phyloP scores from a whole-genome alignment of 2,113 vertebrate species.

The Calypte anna region DNA sequence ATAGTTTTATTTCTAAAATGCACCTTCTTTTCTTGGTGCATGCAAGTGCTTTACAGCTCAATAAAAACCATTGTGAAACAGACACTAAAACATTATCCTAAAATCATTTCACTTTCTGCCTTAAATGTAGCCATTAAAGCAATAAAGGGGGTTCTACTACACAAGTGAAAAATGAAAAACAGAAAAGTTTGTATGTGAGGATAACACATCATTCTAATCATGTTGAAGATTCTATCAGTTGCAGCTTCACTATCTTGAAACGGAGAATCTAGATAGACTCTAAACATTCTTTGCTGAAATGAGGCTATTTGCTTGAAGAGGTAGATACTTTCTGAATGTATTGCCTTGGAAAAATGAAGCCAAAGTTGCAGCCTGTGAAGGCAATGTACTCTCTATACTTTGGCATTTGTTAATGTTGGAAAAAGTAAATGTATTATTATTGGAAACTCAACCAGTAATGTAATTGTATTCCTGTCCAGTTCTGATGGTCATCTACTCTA shows the following conservation, averaged over 20 bases:
- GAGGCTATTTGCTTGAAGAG: neutral
- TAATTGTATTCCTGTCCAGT: neutral
- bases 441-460: neutral
- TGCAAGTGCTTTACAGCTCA: constrained; percentile 56
- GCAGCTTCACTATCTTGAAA: neutral
- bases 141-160: constrained; percentile 26
- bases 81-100: constrained; percentile 40
- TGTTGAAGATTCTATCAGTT: neutral
- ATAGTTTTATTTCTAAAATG: constrained; percentile 67
- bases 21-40: constrained; percentile 23
- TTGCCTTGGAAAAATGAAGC: neutral
- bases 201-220: neutral
- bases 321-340: neutral
- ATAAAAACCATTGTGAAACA: constrained; percentile 65
- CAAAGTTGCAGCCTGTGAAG: neutral
- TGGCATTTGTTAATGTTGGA: neutral
- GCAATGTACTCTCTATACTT: neutral
- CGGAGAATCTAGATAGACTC: neutral
- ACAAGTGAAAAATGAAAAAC: neutral
- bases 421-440: neutral
- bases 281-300: neutral
- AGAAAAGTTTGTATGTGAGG: neutral
- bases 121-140: constrained; percentile 52
- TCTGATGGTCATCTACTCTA: neutral
- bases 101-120: constrained; percentile 37